These are phyloP conservation scores for Pollicipes pollicipes DNA, from an alignment of 1,140 invertebrate species.

Conservation along the genomic window DNA sequence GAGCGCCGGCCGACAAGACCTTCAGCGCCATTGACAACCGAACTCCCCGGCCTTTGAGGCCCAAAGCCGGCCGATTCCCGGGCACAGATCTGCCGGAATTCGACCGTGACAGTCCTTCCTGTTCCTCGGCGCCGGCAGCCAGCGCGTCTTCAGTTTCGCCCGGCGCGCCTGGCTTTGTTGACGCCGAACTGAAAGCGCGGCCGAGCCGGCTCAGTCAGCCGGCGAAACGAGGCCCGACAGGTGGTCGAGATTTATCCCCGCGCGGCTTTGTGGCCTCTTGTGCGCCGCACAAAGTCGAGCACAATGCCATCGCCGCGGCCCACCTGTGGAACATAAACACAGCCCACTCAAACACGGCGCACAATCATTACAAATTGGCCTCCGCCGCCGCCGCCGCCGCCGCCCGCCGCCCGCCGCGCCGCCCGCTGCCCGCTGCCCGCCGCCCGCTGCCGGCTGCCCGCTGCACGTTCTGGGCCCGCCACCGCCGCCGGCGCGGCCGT, in stretches of 20 bases:
- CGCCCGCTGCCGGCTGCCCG: too few relatives aligned
- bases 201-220: background rate
- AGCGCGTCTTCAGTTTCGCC: background rate
- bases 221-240: slow-evolving; percentile 4
- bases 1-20: too few relatives aligned
- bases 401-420: too few relatives aligned
- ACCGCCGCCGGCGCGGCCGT: too few relatives aligned
- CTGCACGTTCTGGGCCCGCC: too few relatives aligned
- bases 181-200: background rate
- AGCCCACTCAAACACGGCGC: background rate
- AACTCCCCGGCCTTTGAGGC: background rate
- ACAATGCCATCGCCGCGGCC: background rate
- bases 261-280: background rate
- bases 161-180: background rate
- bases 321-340: background rate
- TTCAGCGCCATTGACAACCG: too few relatives aligned
- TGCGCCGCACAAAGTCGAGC: background rate
- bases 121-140: too few relatives aligned
- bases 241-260: slow-evolving; percentile 6
- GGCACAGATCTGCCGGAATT: background rate
- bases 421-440: too few relatives aligned
- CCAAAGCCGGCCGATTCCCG: background rate
- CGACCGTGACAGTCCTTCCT: background rate
- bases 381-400: too few relatives aligned
- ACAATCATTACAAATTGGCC: background rate